Conservation (phyloP, 2,888 invertebrate genomes). For the Himalopsyche tibetana region DNA sequence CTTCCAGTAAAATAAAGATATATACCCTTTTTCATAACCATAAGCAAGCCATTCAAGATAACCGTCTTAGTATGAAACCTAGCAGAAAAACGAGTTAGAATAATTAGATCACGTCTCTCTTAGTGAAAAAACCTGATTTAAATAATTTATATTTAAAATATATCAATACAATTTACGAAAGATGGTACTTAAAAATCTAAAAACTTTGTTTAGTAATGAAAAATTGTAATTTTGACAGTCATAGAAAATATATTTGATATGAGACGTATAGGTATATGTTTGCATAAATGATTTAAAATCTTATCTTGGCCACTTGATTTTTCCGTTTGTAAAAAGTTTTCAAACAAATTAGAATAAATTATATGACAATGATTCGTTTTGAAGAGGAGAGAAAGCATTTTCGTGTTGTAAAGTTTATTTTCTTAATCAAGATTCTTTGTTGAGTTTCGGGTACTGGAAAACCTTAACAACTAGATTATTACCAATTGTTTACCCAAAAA, state of each 20-base stretch:
- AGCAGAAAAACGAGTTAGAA: too few relatives aligned
- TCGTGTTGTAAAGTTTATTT: slow-evolving; percentile 59
- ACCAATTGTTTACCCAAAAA: slow-evolving; percentile 30
- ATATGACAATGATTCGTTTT: slow-evolving; percentile 59
- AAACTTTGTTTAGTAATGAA: too few relatives aligned
- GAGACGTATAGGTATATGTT: not conserved
- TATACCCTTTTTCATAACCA: too few relatives aligned
- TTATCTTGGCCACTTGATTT: not conserved
- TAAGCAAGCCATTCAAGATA: too few relatives aligned
- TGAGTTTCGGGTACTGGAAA: slow-evolving; percentile 37
- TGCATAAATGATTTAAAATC: not conserved
- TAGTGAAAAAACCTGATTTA: too few relatives aligned
- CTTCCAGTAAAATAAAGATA: too few relatives aligned
- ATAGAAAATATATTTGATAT: not conserved
- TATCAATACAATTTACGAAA: too few relatives aligned
- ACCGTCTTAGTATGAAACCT: too few relatives aligned
- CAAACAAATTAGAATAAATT: slow-evolving; percentile 62
- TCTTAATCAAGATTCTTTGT: slow-evolving; percentile 58
- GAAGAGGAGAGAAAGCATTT: slow-evolving; percentile 55
- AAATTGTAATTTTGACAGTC: too few relatives aligned
- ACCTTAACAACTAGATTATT: slow-evolving; percentile 34
- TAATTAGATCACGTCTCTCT: too few relatives aligned
- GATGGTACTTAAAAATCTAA: too few relatives aligned
- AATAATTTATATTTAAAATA: too few relatives aligned
- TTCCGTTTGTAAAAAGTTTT: slow-evolving; percentile 43